Base-by-base conservation (phyloP, 2,888 invertebrate genomes). In the Itoplectis maculator region DNA sequence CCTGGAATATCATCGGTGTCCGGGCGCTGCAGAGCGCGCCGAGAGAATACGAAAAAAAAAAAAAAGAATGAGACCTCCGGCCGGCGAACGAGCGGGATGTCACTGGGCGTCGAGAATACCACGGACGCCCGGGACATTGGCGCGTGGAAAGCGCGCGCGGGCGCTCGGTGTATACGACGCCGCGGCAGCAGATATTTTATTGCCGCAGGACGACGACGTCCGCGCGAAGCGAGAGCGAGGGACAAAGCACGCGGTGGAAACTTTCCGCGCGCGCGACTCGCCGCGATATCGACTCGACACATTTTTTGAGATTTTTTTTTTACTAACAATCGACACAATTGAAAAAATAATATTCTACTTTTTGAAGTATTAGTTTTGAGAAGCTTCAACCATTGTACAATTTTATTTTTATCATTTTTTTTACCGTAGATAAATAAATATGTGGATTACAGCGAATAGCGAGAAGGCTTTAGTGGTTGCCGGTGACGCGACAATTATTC, bases 191-290 rank as follows among this genome's bases (percentile, higher is more conserved):
- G 54, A 40, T 18, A 49, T 54, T 49, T 75, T 51, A 75, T 75
- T 75, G 47, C 75, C 35, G 51, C 75, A 75, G 54, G 45, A 61
- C 51, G 29, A 29, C 29, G 7, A 20, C 8, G n/a, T 35, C 29
- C 6, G 15, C n/a, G 47, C 20, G 56, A 18, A 9, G 56, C 6
- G 47, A 23, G 3, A 5, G 29, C 29, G 29, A 29, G 29, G 5
- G 29, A 29, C 29, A 29, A 29, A 29, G 29, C 29, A n/a, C n/a
- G n/a, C n/a, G n/a, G n/a, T n/a, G n/a, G n/a, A n/a, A n/a, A n/a
- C n/a, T 80, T 74, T 73, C 54, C 77, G 51, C 54, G 49, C 37
- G 13, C 73, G 75, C 76, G 84, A n/a, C n/a, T n/a, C n/a, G n/a
- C n/a, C n/a, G 15, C n/a, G 29, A 13, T 18, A 42, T 42, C 11